Evolutionary conservation across 37 sponge, comb jelly and placozoan genomes (phyloP), one percentile per base, ranked within the genome.

Genomic region (Agelas oroides): DNA sequence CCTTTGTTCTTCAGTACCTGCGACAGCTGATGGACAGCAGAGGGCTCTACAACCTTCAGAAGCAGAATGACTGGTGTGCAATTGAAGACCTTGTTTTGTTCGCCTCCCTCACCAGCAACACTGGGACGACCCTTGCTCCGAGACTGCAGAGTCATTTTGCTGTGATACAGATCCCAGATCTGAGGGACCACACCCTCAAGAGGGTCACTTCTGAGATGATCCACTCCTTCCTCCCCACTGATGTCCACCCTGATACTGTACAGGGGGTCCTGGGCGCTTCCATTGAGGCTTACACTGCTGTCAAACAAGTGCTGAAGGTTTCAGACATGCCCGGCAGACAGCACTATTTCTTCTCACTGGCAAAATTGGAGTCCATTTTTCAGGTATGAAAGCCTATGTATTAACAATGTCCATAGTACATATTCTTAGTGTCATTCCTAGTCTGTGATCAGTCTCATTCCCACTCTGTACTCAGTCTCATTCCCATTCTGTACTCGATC

Each of bases 81-180:
- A 78, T 97, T 38, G 95, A 97, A 66, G 93, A 94, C 75, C 53
- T 97, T 20, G 60, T 80, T 11, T 24, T 97, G 38, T 87, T 94
- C 75, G 82, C 84, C 28, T 64, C 74, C 46, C 37, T 67, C 28
- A 66, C 85, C 2, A 77, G 53, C 38, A 8, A 8, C 46, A 46
- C 3, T 3, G 46, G 36, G 0, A 31, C 76, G 65, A 21, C 36
- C 6, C 59, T 81, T 2, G 58, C 31, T 24, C 86, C 77, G 21
- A 64, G 86, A 1, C 54, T 83, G 37, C 53, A 79, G 68, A 74
- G 95, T n/a, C 91, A 94, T 68, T 87, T 94, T 76, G 79, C 89
- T 30, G 66, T 80, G 20, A 87, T 94, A 5, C 60, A 78, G 33
- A 28, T 87, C 32, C 85, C 88, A 0, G 52, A 55, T 1, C 24